Conservation (phyloP, 2,113 vertebrate genomes). For the Spilogale gracilis region DNA sequence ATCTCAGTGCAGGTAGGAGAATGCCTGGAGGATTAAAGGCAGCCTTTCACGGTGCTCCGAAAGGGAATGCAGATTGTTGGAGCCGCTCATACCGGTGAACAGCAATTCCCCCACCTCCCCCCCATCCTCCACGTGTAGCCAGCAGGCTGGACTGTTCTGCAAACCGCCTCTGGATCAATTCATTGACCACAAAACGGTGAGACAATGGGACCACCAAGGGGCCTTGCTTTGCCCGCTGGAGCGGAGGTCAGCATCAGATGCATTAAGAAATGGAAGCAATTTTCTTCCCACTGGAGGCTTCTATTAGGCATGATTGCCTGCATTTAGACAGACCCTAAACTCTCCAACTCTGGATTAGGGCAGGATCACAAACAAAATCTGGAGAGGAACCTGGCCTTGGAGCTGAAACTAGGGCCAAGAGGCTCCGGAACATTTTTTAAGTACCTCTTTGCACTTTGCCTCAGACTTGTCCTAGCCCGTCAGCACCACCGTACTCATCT, state of each 20-base stretch:
- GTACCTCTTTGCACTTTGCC: background rate
- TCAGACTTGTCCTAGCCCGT: background rate
- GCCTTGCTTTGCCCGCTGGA: slow-evolving; percentile 72
- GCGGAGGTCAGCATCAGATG: slow-evolving; percentile 77
- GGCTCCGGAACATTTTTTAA: background rate
- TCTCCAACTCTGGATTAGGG: slow-evolving; percentile 66
- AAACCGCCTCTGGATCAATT: slow-evolving; percentile 78
- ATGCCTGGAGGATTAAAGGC: background rate
- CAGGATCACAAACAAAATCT: slow-evolving; percentile 73
- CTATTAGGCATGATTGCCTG: slow-evolving; percentile 81
- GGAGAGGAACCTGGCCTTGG: slow-evolving; percentile 74
- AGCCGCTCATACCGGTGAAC: background rate
- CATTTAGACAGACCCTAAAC: slow-evolving; percentile 79
- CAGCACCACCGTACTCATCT: background rate
- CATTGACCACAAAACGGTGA: slow-evolving; percentile 78
- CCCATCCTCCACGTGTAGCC: background rate
- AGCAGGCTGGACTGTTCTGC: slow-evolving; percentile 45
- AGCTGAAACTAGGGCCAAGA: slow-evolving; percentile 14
- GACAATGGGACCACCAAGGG: slow-evolving; percentile 80
- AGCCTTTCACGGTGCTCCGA: background rate
- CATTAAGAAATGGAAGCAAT: slow-evolving; percentile 84
- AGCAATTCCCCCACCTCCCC: background rate
- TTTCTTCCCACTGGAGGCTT: slow-evolving; percentile 81
- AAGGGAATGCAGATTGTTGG: background rate
- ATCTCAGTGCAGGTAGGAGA: background rate